Conservation (phyloP, 2,888 invertebrate genomes). For the Euproctis similis region DNA sequence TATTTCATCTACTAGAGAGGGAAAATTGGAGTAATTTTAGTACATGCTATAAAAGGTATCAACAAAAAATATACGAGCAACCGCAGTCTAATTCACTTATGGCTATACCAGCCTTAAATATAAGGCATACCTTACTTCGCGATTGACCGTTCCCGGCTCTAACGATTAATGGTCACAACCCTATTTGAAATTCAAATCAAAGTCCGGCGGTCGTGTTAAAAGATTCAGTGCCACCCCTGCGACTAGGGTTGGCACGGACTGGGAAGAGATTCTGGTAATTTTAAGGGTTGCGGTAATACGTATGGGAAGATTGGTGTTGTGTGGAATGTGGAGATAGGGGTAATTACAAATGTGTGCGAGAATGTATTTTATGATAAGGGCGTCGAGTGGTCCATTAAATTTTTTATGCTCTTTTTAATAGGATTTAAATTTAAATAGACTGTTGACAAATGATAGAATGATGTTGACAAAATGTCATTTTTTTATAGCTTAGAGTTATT, state of each 20-base stretch:
- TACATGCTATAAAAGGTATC: no score
- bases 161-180: conserved; percentile 24
- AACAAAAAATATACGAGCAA: no score
- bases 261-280: conserved; percentile 14
- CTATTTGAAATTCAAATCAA: conserved; percentile 33
- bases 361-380: not conserved
- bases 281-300: conserved; percentile 6
- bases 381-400: not conserved
- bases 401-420: no score
- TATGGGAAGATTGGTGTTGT: conserved; percentile 1
- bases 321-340: conserved; percentile 1
- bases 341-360: not conserved
- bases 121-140: conserved; percentile 10
- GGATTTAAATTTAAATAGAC: no score
- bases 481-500: no score
- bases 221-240: conserved; percentile 22
- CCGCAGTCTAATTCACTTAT: no score
- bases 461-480: no score
- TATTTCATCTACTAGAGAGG: no score
- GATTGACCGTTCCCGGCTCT: conserved; percentile 18
- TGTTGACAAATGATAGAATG: no score
- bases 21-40: no score
- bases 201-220: conserved; percentile 27
- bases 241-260: conserved; percentile 5
- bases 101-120: no score